A percentile compares a stretch with the other conserved stretches of the same genome.
Evolutionary conservation across 2,113 vertebrate genomes (phyloP).

Genomic region (Notothenia coriiceps): DNA sequence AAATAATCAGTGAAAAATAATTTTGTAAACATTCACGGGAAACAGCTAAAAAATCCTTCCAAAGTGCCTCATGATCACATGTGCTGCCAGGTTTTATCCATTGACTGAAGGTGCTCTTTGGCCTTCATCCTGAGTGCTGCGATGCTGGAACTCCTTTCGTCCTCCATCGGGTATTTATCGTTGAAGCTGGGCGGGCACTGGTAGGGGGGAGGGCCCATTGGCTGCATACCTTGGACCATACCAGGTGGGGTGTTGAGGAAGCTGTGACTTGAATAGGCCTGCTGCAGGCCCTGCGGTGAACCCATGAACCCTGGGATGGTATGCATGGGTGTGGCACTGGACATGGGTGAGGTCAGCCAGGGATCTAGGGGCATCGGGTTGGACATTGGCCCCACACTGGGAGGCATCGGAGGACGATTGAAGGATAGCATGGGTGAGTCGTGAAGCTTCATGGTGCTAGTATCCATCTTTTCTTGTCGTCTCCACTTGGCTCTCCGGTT

Average conservation of each 20-base stretch:
- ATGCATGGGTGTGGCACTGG: slow-evolving; percentile 87
- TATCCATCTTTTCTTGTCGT: slow-evolving; percentile 94
- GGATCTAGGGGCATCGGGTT: slow-evolving; percentile 90
- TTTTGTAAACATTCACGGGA: slow-evolving; percentile 70
- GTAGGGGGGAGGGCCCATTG: slow-evolving; percentile 88
- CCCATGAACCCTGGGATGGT: slow-evolving; percentile 90
- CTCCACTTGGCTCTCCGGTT: slow-evolving; percentile 94
- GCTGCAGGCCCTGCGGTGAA: slow-evolving; percentile 88
- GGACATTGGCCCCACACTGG: slow-evolving; percentile 84
- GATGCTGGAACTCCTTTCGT: slow-evolving; percentile 92
- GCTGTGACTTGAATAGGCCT: slow-evolving; percentile 84
- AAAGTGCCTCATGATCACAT: slow-evolving; percentile 83
- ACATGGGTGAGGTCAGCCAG: slow-evolving; percentile 91
- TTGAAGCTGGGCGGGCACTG: slow-evolving; percentile 88
- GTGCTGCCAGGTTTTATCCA: slow-evolving; percentile 94
- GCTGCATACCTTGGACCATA: slow-evolving; percentile 89
- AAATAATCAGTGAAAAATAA: slow-evolving; percentile 40
- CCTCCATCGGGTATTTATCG: slow-evolving; percentile 91
- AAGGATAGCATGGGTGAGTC: slow-evolving; percentile 91
- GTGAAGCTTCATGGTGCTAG: slow-evolving; percentile 89
- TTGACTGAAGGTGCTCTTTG: slow-evolving; percentile 94
- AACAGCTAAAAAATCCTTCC: slow-evolving; percentile 30
- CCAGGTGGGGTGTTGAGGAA: slow-evolving; percentile 85
- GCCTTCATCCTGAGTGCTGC: slow-evolving; percentile 92
- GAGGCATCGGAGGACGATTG: slow-evolving; percentile 85